Evolutionary conservation across 2,797 vertebrate species (phyloP).

Genomic region (Lepus townsendii): DNA sequence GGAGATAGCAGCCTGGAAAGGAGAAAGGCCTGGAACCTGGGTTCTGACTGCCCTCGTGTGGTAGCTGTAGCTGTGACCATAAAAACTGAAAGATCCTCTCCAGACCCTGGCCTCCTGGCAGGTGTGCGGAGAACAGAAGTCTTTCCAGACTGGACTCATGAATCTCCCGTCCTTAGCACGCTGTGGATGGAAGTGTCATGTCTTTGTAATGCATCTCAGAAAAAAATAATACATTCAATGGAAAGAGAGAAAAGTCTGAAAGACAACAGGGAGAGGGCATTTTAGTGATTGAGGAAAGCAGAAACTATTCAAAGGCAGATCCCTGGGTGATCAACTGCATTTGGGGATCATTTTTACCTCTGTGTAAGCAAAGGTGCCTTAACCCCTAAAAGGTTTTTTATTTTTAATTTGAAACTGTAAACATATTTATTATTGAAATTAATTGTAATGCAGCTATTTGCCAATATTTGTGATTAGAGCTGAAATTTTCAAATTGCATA

Average conservation of each 20-base stretch:
- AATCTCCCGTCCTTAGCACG: too few species aligned
- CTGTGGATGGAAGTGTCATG: neutral
- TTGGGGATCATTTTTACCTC: neutral
- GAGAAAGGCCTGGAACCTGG: neutral
- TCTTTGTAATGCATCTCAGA: neutral
- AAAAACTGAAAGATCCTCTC: too few species aligned
- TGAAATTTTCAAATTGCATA: neutral
- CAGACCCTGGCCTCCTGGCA: too few species aligned
- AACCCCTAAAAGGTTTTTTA: neutral
- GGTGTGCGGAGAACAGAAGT: neutral
- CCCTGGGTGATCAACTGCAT: too few species aligned
- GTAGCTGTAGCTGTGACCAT: neutral
- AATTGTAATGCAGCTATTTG: rapidly evolving
- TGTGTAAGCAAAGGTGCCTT: neutral
- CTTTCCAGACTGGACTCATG: neutral
- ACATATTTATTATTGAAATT: neutral
- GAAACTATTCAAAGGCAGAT: neutral
- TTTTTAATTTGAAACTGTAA: neutral
- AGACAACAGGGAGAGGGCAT: too few species aligned
- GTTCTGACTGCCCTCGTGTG: constrained; percentile 86
- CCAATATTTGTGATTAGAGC: neutral
- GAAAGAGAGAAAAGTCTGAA: neutral
- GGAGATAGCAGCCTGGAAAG: rapidly evolving
- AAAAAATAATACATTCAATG: neutral
- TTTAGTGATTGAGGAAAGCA: neutral